Evolutionary conservation across 2,888 invertebrate genomes (phyloP).

Genomic region (Crossocerus cetratus): DNA sequence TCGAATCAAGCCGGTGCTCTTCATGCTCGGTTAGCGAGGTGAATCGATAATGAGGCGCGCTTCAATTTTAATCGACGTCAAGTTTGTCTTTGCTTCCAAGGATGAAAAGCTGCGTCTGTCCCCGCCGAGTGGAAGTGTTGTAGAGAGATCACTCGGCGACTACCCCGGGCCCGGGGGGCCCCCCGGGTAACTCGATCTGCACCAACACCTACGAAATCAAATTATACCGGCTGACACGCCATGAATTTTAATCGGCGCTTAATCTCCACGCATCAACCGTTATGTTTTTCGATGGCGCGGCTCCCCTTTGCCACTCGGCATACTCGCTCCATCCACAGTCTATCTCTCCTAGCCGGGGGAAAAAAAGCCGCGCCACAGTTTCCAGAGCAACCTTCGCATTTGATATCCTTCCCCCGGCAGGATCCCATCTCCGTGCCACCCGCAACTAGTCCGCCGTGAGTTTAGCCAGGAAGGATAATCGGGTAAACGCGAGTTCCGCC

Average conservation of each 20-base stretch:
- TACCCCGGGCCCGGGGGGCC: slow-evolving; percentile 13
- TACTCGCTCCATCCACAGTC: too few species aligned
- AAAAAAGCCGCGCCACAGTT: not conserved
- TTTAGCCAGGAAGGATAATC: too few species aligned
- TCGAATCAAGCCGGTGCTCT: slow-evolving; percentile 41
- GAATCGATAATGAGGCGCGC: slow-evolving; percentile 59
- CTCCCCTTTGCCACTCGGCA: slow-evolving; percentile 27
- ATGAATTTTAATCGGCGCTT: slow-evolving; percentile 61
- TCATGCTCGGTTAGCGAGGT: slow-evolving; percentile 55
- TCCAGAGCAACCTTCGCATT: not conserved
- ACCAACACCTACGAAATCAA: slow-evolving; percentile 62
- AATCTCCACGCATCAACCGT: slow-evolving; percentile 48
- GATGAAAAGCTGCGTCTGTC: slow-evolving; percentile 1
- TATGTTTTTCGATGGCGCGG: slow-evolving; percentile 47
- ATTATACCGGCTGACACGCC: slow-evolving; percentile 59
- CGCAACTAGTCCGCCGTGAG: not conserved
- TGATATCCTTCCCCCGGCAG: not conserved
- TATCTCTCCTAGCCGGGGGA: too few species aligned
- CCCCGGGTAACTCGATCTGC: slow-evolving; percentile 57
- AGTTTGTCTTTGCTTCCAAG: slow-evolving; percentile 36
- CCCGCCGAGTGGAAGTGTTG: not conserved
- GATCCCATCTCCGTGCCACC: not conserved
- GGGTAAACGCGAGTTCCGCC: not conserved
- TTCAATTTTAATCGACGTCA: slow-evolving; percentile 58
- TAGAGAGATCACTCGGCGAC: not conserved